A percentile compares a stretch with the other conserved stretches of the same genome.
These are phyloP conservation scores for Hylaea fasciaria DNA, from an alignment of 2,888 invertebrate genomes.

Conservation along the genomic window DNA sequence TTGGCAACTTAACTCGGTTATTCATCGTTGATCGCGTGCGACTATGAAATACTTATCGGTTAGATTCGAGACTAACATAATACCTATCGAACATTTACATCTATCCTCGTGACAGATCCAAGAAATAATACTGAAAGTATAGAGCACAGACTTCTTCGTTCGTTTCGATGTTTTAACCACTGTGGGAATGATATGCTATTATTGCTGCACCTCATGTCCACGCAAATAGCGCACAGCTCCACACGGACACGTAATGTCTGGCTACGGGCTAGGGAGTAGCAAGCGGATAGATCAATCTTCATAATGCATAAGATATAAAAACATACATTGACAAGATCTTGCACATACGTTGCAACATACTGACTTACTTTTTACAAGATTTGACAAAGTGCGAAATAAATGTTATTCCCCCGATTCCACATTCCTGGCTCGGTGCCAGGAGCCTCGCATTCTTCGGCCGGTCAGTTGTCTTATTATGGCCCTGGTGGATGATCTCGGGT, in stretches of 20 bases:
- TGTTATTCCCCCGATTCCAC: conserved; percentile 56
- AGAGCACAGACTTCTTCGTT: too few relatives aligned
- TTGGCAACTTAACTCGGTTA: neutral
- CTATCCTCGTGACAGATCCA: too few relatives aligned
- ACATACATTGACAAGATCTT: conserved; percentile 2
- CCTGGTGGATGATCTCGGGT: conserved; percentile 51
- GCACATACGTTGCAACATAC: conserved; percentile 12
- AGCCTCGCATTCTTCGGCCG: conserved; percentile 60
- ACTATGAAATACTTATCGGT: conserved; percentile 1
- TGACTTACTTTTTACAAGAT: conserved; percentile 47
- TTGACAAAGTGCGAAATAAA: conserved; percentile 65
- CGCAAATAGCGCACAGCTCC: too few relatives aligned
- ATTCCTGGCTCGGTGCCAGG: conserved; percentile 67
- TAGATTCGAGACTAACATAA: neutral
- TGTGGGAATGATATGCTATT: too few relatives aligned
- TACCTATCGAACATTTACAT: neutral
- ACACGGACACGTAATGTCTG: too few relatives aligned
- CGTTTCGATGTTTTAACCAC: too few relatives aligned
- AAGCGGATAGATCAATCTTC: too few relatives aligned
- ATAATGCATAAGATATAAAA: neutral
- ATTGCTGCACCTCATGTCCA: too few relatives aligned
- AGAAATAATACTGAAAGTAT: too few relatives aligned
- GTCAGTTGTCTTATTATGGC: conserved; percentile 60
- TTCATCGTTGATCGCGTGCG: neutral
- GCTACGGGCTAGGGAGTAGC: too few relatives aligned